Evolutionary conservation across 2,888 invertebrate genomes (phyloP).

Genomic region (Protula sp.): DNA sequence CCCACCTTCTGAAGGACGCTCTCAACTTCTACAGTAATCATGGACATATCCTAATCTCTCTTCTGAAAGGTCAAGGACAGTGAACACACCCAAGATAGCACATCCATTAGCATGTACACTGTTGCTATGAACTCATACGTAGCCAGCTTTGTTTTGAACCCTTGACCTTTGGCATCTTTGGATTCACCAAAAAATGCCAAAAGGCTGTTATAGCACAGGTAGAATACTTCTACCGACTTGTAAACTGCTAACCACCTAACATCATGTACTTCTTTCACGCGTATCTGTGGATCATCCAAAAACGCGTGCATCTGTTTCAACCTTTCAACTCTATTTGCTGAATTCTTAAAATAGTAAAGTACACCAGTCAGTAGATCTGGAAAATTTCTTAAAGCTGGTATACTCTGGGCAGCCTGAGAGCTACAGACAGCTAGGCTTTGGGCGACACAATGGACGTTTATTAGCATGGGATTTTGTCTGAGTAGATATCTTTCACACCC

Average conservation of each 20-base stretch:
- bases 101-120: conserved; percentile 3
- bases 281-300: neutral
- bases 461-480: neutral
- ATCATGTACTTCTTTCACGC: neutral
- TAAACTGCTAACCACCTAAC: neutral
- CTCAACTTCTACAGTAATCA: too few species aligned
- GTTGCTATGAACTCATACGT: neutral
- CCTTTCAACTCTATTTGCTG: neutral
- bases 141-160: neutral
- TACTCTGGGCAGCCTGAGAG: neutral
- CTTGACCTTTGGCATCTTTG: neutral
- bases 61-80: neutral
- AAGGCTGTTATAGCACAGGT: neutral
- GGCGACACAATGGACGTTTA: neutral
- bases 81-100: neutral
- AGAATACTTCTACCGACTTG: too few species aligned
- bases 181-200: neutral
- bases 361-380: neutral
- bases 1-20: too few species aligned
- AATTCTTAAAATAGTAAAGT: neutral
- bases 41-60: neutral
- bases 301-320: neutral
- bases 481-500: neutral
- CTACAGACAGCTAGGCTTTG: neutral
- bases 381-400: neutral